Base-by-base conservation (phyloP, 2,888 invertebrate genomes). In the Drosophila hamatofila region DNA sequence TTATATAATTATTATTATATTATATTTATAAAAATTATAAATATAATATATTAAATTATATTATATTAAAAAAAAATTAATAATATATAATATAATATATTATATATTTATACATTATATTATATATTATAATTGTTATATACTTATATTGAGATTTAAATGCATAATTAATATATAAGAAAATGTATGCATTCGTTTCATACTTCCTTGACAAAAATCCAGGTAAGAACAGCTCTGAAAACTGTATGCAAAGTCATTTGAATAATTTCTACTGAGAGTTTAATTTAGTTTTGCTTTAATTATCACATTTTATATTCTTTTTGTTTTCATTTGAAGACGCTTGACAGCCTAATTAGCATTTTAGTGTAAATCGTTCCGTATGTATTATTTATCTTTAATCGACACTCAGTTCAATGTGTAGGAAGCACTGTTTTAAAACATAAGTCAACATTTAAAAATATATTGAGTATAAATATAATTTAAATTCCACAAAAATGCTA, bases 281-380 rank as follows among this genome's bases (percentile, higher is more conserved):
- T 3, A 51, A 21, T 83, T 62, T 68, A 59, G 12, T 42, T 16
- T 35, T 41, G 74, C 62, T 27, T 81, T 68, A 84, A 89, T 83
- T 89, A 84, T 27, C 79, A 84, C 71, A 70, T 81, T 80, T 77
- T 33, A 67, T 25, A 21, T 75, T 56, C 56, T 42, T 70, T 54
- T 57, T 60, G 16, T 27, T 23, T 44, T 56, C 27, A 42, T 51
- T 39, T 41, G 23, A 54, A 72, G 59, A 60, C 51, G 21, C 57
- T 63, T 48, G 57, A 59, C 61, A 59, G 27, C 61, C 66, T 59
- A 84, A 87, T 83, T 86, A 87, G 56, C 87, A 81, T 75, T 73
- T 72, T 49, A 62, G 69, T 81, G 84, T 68, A 81, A 89, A 84
- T 79, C 69, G 67, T 55, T 39, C 49, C 52, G 46, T 44, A 69